A percentile compares a stretch with the other conserved stretches of the same genome.
Evolutionary conservation across 2,888 invertebrate species (phyloP).

Genomic region (Stictocephala bisonia): DNA sequence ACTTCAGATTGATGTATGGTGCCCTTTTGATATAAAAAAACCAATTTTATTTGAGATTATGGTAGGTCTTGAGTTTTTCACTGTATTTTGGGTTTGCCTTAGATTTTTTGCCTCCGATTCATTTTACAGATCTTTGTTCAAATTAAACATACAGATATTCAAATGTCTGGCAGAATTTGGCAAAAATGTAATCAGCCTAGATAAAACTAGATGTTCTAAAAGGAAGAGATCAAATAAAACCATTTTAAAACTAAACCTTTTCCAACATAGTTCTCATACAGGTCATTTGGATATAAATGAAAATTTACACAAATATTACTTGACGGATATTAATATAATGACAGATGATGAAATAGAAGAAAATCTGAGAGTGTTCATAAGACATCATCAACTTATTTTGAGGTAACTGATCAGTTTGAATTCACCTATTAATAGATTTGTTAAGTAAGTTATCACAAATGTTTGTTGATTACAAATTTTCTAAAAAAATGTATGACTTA

Average conservation of each 20-base stretch:
- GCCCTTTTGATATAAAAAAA: background rate
- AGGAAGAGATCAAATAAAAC: background rate
- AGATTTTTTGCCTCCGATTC: constrained; percentile 23
- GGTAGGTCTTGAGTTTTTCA: background rate
- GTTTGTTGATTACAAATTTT: too few relatives aligned
- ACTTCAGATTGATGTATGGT: constrained; percentile 27
- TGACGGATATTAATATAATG: background rate
- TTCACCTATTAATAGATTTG: too few relatives aligned
- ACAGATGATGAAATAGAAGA: background rate
- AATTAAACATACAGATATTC: constrained; percentile 5
- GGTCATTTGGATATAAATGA: too few relatives aligned
- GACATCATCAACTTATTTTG: background rate
- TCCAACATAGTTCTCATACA: too few relatives aligned
- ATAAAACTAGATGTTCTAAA: background rate
- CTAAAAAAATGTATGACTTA: too few relatives aligned
- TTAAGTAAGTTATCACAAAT: too few relatives aligned
- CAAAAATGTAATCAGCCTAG: background rate
- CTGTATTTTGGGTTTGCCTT: constrained; percentile 7
- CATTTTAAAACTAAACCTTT: too few relatives aligned
- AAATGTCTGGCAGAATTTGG: background rate
- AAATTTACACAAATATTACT: too few relatives aligned
- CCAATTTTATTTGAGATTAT: background rate
- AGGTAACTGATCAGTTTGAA: too few relatives aligned
- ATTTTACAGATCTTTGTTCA: background rate
- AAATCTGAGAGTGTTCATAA: constrained; percentile 9